Evolutionary conservation across 1,140 invertebrate genomes (phyloP), one percentile per base, ranked within the genome.

Genomic region (Potamilus streckersoni): DNA sequence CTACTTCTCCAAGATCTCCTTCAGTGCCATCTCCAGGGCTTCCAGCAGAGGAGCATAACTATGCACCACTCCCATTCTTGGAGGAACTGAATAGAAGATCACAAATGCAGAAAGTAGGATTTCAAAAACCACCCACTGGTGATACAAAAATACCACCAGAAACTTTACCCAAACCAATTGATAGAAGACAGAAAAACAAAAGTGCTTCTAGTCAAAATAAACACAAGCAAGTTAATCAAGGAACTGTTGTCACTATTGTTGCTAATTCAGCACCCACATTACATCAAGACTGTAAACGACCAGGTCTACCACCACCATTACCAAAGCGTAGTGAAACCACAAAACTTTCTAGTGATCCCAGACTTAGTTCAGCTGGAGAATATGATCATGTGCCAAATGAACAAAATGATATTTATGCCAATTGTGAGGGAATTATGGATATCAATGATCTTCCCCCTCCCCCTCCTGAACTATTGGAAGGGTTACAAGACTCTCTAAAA

Each of bases 381-480:
- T 57, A 19, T 27, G 19, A 11, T 67, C 58, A 38, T 73, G 74
- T 83, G 80, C 76, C 78, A 78, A 80, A 78, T 61, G 65, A 69
- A 66, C 55, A 31, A 38, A 19, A 60, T 73, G 20, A 66, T 63
- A 79, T 86, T 16, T 86, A 84, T 68, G 85, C 82, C 71, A 86
- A 82, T 76, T 85, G 79, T 83, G 85, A 86, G 65, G 85, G 83
- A 60, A 83, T 88, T 58, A 69, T 88, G 72, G 83, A 86, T 70
- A 85, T 88, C 38, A 83, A 86, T 76, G 86, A 88, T 59, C 80
- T 88, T 56, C 86, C 86, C 13, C 85, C 83, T 17, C 86, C 86
- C 14, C 86, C 86, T 31, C 86, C 86, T 27, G 86, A 88, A 80
- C 74, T 88, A n/a, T 76, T 88, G 16, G 80, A 81, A 31, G 84